A percentile compares a stretch with the other conserved stretches of the same genome.
phyloP scores from a whole-genome alignment of 2,113 vertebrate genomes.

The Forbesichthys papilliferus region DNA sequence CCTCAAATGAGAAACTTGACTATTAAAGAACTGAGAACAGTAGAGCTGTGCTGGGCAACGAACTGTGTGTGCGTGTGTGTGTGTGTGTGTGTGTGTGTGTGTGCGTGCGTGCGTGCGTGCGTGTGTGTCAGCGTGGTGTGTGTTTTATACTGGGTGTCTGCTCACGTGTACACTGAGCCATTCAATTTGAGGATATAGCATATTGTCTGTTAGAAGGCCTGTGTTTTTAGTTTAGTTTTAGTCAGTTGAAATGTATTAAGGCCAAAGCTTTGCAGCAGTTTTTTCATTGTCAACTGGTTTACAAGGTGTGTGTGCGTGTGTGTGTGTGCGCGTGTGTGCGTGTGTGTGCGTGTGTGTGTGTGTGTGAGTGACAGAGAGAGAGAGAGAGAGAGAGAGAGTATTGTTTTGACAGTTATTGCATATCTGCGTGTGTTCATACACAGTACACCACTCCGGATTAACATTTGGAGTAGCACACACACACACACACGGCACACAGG shows the following conservation, averaged over 20 bases:
- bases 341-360: constrained; percentile 11
- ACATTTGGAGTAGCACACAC: constrained; percentile 8
- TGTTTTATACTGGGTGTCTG: not conserved
- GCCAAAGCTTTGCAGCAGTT: constrained; percentile 31
- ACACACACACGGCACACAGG: constrained; percentile 8
- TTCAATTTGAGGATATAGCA: not conserved
- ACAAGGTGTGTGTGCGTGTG: constrained; percentile 3
- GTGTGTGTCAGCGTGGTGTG: not conserved
- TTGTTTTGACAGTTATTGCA: not conserved
- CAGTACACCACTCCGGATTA: constrained; percentile 29
- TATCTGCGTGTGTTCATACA: not conserved
- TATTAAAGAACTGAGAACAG: constrained; percentile 44
- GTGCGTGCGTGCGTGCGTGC: not conserved
- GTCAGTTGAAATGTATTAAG: constrained; percentile 48
- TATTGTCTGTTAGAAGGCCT: not conserved
- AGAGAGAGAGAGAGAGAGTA: not conserved
- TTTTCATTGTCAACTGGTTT: constrained; percentile 51
- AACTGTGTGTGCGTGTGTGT: not conserved
- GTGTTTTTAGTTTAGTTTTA: constrained; percentile 28
- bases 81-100: not conserved
- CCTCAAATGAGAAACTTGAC: constrained; percentile 54
- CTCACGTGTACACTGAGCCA: constrained; percentile 1
- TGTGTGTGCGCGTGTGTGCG: constrained; percentile 1
- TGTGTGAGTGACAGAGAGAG: not conserved
- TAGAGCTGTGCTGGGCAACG: not conserved